Percentiles rank a stretch among this genome's conserved stretches.
phyloP scores from a whole-genome alignment of 2,113 vertebrate species.

The Nanorana parkeri region DNA sequence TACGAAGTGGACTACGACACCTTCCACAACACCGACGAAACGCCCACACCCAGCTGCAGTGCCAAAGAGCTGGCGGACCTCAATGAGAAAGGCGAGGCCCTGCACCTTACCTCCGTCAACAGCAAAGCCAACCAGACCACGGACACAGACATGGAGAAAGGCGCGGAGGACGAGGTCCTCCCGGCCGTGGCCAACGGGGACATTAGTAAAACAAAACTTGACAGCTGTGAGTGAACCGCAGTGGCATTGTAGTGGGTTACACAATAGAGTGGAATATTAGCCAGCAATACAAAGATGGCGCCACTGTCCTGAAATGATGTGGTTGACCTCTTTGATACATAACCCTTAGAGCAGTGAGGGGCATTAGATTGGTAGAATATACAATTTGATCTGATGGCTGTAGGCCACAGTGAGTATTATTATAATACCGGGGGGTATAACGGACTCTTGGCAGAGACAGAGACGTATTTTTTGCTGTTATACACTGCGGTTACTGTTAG shows the following conservation, averaged over 20 bases:
- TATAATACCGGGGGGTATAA: no score
- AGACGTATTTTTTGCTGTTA: no score
- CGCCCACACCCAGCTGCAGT: constrained; percentile 34
- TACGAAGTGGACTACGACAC: constrained; percentile 53
- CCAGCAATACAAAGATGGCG: background rate
- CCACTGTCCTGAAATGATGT: background rate
- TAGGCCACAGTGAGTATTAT: no score
- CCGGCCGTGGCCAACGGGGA: constrained; percentile 34
- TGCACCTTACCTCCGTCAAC: constrained; percentile 5
- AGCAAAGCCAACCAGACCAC: constrained; percentile 30
- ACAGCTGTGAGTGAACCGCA: background rate
- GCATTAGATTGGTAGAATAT: no score
- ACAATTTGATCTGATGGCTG: no score
- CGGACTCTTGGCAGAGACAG: no score
- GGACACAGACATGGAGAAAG: background rate
- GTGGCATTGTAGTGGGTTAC: background rate
- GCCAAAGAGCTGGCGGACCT: constrained; percentile 51
- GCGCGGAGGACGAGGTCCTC: background rate
- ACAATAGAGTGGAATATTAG: background rate
- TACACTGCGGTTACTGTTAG: no score
- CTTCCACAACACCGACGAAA: constrained; percentile 47
- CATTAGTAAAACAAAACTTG: constrained; percentile 21
- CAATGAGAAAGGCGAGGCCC: constrained; percentile 22
- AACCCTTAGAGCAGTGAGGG: no score
- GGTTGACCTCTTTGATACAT: no score